phyloP scores from a whole-genome alignment of 1,140 invertebrate species.

The Drosophila sp. region DNA sequence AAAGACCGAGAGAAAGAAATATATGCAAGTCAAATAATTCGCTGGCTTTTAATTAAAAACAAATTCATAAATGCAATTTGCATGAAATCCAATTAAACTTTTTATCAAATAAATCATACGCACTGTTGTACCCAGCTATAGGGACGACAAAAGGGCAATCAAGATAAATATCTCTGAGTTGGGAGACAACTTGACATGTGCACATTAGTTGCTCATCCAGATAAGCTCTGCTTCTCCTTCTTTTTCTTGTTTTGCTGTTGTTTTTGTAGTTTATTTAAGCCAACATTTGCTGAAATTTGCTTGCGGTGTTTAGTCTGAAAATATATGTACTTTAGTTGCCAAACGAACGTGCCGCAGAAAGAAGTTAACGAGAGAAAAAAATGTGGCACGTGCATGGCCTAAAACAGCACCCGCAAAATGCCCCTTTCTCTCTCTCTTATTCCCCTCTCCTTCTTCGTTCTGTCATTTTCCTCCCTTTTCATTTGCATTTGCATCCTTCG shows the following conservation, averaged over 20 bases:
- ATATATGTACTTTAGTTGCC: slow-evolving; percentile 2
- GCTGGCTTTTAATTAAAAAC: slow-evolving; percentile 69
- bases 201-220: slow-evolving; percentile 59
- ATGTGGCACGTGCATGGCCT: slow-evolving; percentile 53
- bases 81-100: slow-evolving; percentile 81
- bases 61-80: slow-evolving; percentile 72
- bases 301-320: slow-evolving; percentile 13
- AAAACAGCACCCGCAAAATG: too few species aligned
- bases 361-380: slow-evolving; percentile 28
- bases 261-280: slow-evolving; percentile 25
- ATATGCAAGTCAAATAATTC: slow-evolving; percentile 9
- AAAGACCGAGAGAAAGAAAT: neutral
- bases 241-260: slow-evolving; percentile 28
- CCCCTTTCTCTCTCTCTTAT: too few species aligned
- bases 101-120: slow-evolving; percentile 79
- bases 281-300: slow-evolving; percentile 50
- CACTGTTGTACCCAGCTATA: slow-evolving; percentile 49
- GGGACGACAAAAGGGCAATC: slow-evolving; percentile 28
- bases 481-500: slow-evolving; percentile 57
- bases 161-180: slow-evolving; percentile 43
- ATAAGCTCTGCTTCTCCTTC: slow-evolving; percentile 32
- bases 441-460: neutral
- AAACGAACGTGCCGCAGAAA: slow-evolving; percentile 49
- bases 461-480: neutral
- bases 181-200: slow-evolving; percentile 60